Evolutionary conservation across 2,113 vertebrate species (phyloP).

Genomic region (Cynopterus brachyotis): DNA sequence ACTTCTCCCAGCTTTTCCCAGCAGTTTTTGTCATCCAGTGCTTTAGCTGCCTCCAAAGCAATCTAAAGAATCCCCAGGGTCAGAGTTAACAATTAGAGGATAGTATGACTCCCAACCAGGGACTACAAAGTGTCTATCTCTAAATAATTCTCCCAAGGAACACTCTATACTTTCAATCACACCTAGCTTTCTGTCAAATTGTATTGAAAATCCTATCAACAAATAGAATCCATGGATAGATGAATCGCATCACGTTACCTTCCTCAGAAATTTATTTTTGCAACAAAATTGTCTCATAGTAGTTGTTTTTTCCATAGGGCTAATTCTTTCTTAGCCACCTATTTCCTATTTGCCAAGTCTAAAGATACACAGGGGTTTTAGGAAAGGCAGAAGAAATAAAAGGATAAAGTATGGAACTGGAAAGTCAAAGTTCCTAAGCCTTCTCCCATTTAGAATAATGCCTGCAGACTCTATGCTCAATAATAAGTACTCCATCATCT

Average conservation of each 20-base stretch:
- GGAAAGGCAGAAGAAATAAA: slow-evolving; percentile 8
- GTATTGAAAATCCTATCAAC: not conserved
- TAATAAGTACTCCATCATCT: not conserved
- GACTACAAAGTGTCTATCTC: not conserved
- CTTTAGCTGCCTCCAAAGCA: slow-evolving; percentile 96
- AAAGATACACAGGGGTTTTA: not conserved
- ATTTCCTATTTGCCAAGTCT: not conserved
- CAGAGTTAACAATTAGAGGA: not conserved
- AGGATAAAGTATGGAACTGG: not conserved
- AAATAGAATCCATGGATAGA: not conserved
- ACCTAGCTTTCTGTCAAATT: not conserved
- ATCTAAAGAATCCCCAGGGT: slow-evolving; percentile 81
- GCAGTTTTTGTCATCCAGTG: slow-evolving; percentile 95
- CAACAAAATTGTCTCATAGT: not conserved
- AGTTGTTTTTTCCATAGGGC: not conserved
- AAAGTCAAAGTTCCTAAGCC: not conserved
- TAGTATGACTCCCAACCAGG: not conserved
- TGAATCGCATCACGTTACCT: not conserved
- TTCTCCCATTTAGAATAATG: not conserved
- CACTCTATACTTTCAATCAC: not conserved
- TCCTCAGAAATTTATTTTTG: slow-evolving; percentile 6
- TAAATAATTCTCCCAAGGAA: not conserved
- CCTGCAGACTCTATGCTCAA: not conserved
- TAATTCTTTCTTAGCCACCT: not conserved
- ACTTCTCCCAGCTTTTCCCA: slow-evolving; percentile 98